Base-by-base conservation (phyloP, 2,113 vertebrate species). In the Petromus typicus region DNA sequence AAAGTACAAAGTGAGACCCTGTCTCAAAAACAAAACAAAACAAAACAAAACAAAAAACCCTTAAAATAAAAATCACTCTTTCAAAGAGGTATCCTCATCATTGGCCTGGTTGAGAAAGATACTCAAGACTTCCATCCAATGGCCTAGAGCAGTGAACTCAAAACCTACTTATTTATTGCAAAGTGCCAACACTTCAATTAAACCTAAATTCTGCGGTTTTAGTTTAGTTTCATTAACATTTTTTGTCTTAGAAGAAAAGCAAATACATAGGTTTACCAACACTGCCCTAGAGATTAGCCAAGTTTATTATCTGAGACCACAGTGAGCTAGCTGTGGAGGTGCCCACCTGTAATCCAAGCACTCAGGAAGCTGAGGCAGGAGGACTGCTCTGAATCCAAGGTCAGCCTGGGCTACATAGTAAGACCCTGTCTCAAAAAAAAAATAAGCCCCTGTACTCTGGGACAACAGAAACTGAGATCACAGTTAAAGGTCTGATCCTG, bases 11-110 rank as follows among this genome's bases (percentile, higher is more conserved):
- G n/a, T n/a, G n/a, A n/a, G n/a, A n/a, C n/a, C n/a, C n/a, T n/a
- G n/a, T n/a, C n/a, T n/a, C n/a, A n/a, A n/a, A n/a, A n/a, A n/a
- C n/a, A n/a, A n/a, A n/a, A n/a, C n/a, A n/a, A n/a, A n/a, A n/a
- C n/a, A n/a, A n/a, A n/a, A n/a, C n/a, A n/a, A n/a, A n/a, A n/a
- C n/a, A n/a, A n/a, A n/a, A n/a, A n/a, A n/a, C n/a, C n/a, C n/a
- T n/a, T n/a, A n/a, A n/a, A n/a, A n/a, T n/a, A n/a, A 78, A 63
- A 10, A 80, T 63, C 54, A 57, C 43, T 85, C 59, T 92, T 95
- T 37, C 48, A 73, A 67, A 27, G 32, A 91, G 43, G 61, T 80
- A 69, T 95, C 90, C 25, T 78, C 13, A 71, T 64, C 34, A 40
- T 1, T 54, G 51, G 57, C 18, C 66, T 71, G 40, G 32, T 2